These are phyloP conservation scores for Polyodon spathula DNA, from an alignment of 2,113 vertebrate species.

Conservation along the genomic window DNA sequence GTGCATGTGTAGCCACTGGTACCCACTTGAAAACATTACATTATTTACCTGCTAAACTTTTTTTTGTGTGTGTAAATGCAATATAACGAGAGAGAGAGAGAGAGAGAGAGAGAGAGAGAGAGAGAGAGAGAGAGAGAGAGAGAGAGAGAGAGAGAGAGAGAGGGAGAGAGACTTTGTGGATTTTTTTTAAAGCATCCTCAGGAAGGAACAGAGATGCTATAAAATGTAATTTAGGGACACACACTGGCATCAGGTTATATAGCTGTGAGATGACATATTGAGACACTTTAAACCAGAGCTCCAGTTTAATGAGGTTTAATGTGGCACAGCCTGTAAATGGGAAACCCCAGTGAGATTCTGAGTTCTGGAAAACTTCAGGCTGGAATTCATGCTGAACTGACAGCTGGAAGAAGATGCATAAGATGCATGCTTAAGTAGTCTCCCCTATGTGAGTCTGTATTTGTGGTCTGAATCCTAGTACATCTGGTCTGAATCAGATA, in stretches of 20 bases:
- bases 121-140: no score
- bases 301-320: conserved; percentile 37
- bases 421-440: conserved; percentile 13
- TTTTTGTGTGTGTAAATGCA: no score
- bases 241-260: conserved; percentile 15
- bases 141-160: no score
- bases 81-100: no score
- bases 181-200: conserved; percentile 5
- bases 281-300: conserved; percentile 30
- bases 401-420: conserved; percentile 18
- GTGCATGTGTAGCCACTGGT: no score
- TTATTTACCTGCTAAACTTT: no score
- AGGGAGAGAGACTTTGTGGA: no score
- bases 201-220: conserved; percentile 24
- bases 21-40: no score
- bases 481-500: neutral
- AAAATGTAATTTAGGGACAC: conserved; percentile 29
- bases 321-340: conserved; percentile 25
- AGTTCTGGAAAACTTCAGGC: conserved; percentile 12
- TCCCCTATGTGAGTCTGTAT: neutral
- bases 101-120: no score
- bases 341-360: conserved; percentile 21
- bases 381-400: conserved; percentile 13
- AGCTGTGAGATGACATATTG: conserved; percentile 30
- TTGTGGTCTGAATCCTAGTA: neutral